These are phyloP conservation scores for Pelobates cultripes DNA, from an alignment of 2,797 vertebrate genomes.

Conservation along the genomic window DNA sequence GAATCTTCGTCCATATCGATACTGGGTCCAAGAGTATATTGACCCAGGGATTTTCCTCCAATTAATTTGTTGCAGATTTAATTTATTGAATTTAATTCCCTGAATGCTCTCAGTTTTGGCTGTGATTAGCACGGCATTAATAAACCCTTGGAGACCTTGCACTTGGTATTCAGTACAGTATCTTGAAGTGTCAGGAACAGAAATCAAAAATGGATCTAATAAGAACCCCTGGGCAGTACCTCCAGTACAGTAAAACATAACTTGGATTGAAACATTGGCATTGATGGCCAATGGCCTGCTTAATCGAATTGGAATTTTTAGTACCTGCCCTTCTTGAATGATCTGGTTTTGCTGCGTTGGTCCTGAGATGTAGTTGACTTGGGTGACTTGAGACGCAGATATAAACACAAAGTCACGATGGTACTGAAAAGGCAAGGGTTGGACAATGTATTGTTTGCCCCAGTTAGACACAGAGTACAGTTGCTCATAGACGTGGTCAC, in stretches of 20 bases:
- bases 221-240: rapidly evolving
- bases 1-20: conserved; percentile 49
- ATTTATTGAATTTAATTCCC: conserved; percentile 57
- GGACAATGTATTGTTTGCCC: conserved; percentile 69
- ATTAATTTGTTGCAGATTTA: conserved; percentile 9
- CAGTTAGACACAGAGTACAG: conserved; percentile 70
- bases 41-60: conserved; percentile 63
- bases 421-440: conserved; percentile 61
- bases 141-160: conserved; percentile 57
- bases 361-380: conserved; percentile 46
- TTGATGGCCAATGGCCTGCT: conserved; percentile 65
- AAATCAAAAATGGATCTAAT: conserved; percentile 68
- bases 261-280: conserved; percentile 67
- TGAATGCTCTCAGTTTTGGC: conserved; percentile 51
- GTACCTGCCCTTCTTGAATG: conserved; percentile 59
- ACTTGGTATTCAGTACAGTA: conserved; percentile 68
- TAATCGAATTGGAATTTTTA: conserved; percentile 45
- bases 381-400: conserved; percentile 64
- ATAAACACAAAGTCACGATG: conserved; percentile 58
- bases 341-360: background rate
- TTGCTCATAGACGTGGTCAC: conserved; percentile 75
- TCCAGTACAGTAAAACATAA: conserved; percentile 69
- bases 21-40: conserved; percentile 69
- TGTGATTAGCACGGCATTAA: conserved; percentile 66
- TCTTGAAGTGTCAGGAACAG: conserved; percentile 55